phyloP scores from a whole-genome alignment of 1,140 invertebrate genomes.

The Schlechtendalia chinensis region DNA sequence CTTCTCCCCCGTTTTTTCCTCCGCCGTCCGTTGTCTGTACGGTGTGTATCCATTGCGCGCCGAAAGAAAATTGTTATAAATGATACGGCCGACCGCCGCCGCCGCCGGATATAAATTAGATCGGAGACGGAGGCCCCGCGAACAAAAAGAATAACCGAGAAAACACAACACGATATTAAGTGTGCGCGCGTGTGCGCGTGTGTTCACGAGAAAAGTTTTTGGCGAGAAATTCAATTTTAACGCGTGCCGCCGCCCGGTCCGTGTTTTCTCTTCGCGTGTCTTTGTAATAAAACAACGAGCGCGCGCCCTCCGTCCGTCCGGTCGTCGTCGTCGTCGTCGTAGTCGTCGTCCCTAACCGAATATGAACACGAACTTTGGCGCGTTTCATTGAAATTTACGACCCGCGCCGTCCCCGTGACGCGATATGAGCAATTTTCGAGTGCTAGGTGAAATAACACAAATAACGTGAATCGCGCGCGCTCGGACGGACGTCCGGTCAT shows the following conservation, averaged over 20 bases:
- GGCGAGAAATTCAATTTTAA: constrained; percentile 35
- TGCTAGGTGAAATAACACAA: constrained; percentile 10
- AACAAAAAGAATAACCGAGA: constrained; percentile 41
- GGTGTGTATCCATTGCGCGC: constrained; percentile 12
- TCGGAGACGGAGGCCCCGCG: constrained; percentile 7
- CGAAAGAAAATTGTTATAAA: constrained; percentile 49
- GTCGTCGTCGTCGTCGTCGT: too few species aligned
- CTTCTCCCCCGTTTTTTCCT: neutral
- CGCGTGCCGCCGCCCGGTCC: neutral
- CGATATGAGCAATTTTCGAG: neutral
- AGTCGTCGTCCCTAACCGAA: too few species aligned
- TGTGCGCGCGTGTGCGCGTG: neutral
- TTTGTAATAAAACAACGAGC: neutral
- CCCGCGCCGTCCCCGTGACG: neutral
- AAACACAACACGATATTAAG: constrained; percentile 11
- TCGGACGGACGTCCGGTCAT: too few species aligned
- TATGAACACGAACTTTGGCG: constrained; percentile 17
- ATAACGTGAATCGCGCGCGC: too few species aligned
- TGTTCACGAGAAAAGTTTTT: neutral
- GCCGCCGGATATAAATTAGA: constrained; percentile 47
- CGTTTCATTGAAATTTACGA: constrained; percentile 44
- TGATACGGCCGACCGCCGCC: constrained; percentile 13
- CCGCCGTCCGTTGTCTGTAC: constrained; percentile 22
- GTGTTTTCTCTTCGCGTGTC: constrained; percentile 11
- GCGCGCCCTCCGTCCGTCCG: too few species aligned